phyloP scores from a whole-genome alignment of 2,888 invertebrate genomes.

The Melinopterus prodromus region DNA sequence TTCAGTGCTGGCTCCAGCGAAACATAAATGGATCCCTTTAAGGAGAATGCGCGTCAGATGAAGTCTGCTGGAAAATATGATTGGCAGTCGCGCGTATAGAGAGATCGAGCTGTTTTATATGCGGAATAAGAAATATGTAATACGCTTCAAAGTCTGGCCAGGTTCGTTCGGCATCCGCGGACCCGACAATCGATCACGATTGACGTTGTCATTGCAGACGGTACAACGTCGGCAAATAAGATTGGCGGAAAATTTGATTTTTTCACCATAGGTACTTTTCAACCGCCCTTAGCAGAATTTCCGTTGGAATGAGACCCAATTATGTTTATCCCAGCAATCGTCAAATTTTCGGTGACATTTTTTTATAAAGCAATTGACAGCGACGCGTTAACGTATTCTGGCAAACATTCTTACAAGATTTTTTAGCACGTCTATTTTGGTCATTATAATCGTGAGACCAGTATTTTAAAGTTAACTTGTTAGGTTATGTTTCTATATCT shows the following conservation, averaged over 20 bases:
- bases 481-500: too few relatives aligned
- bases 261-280: neutral
- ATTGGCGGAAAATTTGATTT: neutral
- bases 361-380: too few relatives aligned
- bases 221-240: neutral
- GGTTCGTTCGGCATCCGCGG: neutral
- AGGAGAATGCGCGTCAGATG: neutral
- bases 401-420: too few relatives aligned
- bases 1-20: neutral
- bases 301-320: too few relatives aligned
- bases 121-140: conserved; percentile 4
- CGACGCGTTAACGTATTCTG: too few relatives aligned
- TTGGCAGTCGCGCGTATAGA: neutral
- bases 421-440: too few relatives aligned
- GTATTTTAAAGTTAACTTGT: too few relatives aligned
- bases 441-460: too few relatives aligned
- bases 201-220: neutral
- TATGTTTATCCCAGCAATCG: too few relatives aligned
- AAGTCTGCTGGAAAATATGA: neutral
- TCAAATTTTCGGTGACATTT: too few relatives aligned
- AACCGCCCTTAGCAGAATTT: too few relatives aligned
- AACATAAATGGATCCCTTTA: neutral
- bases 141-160: neutral
- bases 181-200: neutral
- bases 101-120: neutral